A percentile compares a stretch with the other conserved stretches of the same genome.
These are phyloP conservation scores for Ectropis grisescens DNA, from an alignment of 1,140 invertebrate species.

Conservation along the genomic window DNA sequence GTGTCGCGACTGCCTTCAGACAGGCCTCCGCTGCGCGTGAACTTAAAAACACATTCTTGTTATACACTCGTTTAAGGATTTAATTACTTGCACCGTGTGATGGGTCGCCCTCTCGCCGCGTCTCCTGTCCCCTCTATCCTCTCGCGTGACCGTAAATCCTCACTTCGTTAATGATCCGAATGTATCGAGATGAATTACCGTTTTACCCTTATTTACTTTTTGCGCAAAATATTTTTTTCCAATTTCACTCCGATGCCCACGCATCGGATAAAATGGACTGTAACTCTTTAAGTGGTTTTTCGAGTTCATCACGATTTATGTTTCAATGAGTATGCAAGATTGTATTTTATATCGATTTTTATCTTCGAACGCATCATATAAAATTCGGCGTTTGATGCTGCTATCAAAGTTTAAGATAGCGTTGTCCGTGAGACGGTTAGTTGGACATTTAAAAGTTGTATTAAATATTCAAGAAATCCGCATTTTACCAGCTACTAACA, in stretches of 20 bases:
- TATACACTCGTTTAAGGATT: conserved; percentile 61
- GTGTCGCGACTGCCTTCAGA: conserved; percentile 32
- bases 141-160: conserved; percentile 54
- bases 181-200: conserved; percentile 45
- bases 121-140: conserved; percentile 16
- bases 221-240: conserved; percentile 35
- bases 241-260: conserved; percentile 35
- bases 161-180: conserved; percentile 45
- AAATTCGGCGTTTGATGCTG: conserved; percentile 16
- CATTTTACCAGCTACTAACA: no score
- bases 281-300: conserved; percentile 41
- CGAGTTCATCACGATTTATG: conserved; percentile 39
- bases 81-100: conserved; percentile 54
- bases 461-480: no score
- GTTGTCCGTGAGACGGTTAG: no score
- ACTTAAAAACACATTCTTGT: conserved; percentile 47
- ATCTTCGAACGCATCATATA: conserved; percentile 23
- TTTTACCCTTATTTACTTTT: conserved; percentile 43
- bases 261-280: conserved; percentile 36
- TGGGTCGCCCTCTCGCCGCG: conserved; percentile 19
- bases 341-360: conserved; percentile 26
- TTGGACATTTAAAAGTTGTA: no score
- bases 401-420: conserved; percentile 6
- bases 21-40: conserved; percentile 23
- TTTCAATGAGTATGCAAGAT: conserved; percentile 32